Percentiles rank a stretch among this genome's conserved stretches.
These are phyloP conservation scores for Agelas oroides DNA, from an alignment of 37 sponge, comb jelly and placozoan genomes.

Conservation along the genomic window DNA sequence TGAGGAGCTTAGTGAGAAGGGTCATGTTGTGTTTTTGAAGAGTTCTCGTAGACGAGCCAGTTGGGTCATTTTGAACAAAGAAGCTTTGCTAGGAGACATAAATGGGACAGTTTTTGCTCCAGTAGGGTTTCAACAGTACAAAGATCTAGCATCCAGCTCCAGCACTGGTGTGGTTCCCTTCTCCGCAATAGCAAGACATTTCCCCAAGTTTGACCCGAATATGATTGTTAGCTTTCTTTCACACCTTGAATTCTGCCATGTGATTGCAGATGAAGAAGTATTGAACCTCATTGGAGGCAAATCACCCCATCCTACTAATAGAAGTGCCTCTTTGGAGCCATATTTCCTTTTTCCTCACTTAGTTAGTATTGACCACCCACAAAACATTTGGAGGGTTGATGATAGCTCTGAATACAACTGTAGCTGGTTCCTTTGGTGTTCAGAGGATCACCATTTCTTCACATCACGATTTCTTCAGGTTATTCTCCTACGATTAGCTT, in stretches of 20 bases:
- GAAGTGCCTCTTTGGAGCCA: background rate
- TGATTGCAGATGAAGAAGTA: background rate
- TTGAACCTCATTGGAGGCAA: background rate
- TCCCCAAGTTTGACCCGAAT: slow-evolving; percentile 9
- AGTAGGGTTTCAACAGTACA: background rate
- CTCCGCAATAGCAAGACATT: background rate
- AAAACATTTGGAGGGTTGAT: background rate
- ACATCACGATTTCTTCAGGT: slow-evolving; percentile 38
- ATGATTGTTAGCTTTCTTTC: slow-evolving; percentile 23
- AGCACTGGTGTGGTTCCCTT: slow-evolving; percentile 27
- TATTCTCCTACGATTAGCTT: slow-evolving; percentile 21
- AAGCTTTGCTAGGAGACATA: slow-evolving; percentile 12
- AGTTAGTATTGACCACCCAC: background rate
- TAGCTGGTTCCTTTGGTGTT: slow-evolving; percentile 12
- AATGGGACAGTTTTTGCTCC: slow-evolving; percentile 40
- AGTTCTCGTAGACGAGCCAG: background rate
- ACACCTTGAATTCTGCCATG: slow-evolving; percentile 31
- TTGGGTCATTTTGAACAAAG: slow-evolving; percentile 25
- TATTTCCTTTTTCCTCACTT: slow-evolving; percentile 38
- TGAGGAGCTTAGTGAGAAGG: slow-evolving; percentile 3
- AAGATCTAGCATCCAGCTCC: background rate
- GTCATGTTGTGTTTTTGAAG: slow-evolving; percentile 15
- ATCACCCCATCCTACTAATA: background rate
- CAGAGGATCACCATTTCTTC: background rate
- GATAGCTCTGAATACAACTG: background rate